These are phyloP conservation scores for Capromys pilorides DNA, from an alignment of 2,797 vertebrate species.

Conservation along the genomic window DNA sequence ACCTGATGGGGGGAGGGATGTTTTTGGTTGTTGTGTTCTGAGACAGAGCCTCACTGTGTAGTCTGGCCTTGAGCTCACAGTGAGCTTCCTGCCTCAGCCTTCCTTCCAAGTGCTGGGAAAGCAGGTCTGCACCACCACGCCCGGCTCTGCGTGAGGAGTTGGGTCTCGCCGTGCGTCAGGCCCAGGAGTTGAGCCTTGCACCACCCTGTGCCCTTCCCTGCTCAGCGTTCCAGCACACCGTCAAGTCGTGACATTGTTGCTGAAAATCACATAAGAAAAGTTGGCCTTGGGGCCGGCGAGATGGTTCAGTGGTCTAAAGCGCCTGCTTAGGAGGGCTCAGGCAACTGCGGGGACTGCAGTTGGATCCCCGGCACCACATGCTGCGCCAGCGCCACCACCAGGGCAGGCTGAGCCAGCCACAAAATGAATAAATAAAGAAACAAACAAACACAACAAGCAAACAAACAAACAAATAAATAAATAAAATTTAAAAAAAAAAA, in stretches of 20 bases:
- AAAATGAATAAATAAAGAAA: too few relatives aligned
- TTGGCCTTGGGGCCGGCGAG: neutral
- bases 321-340: too few relatives aligned
- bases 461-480: too few relatives aligned
- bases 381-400: too few relatives aligned
- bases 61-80: neutral
- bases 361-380: too few relatives aligned
- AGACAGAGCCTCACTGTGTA: neutral
- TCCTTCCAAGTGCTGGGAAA: neutral
- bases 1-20: neutral
- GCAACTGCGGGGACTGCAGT: too few relatives aligned
- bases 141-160: neutral
- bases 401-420: too few relatives aligned
- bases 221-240: neutral
- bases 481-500: too few relatives aligned
- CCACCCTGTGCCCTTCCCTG: neutral
- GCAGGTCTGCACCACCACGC: neutral
- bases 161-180: neutral
- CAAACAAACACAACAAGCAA: too few relatives aligned
- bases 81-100: neutral
- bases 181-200: neutral
- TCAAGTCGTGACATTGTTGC: neutral
- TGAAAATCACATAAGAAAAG: neutral
- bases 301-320: too few relatives aligned
- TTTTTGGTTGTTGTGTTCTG: neutral